phyloP scores from a whole-genome alignment of 2,797 vertebrate species.

The Sebastes flavidus region DNA sequence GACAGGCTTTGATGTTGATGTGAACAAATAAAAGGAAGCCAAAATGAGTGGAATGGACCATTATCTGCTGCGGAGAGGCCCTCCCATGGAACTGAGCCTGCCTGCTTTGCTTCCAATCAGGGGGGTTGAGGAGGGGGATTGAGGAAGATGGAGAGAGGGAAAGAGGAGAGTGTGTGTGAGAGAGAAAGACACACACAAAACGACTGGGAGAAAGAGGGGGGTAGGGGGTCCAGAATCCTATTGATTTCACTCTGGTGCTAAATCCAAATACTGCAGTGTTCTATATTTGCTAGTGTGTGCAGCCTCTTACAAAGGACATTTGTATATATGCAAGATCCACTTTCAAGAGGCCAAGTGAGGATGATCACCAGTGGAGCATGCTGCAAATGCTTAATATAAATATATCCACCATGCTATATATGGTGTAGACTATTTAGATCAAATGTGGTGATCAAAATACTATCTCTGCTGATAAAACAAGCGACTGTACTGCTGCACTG shows the following conservation, averaged over 20 bases:
- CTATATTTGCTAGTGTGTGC: constrained; percentile 56
- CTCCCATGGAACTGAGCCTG: constrained; percentile 62
- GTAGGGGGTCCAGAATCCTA: constrained; percentile 57
- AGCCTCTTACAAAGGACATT: constrained; percentile 44
- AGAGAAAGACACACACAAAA: constrained; percentile 19
- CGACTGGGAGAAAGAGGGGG: constrained; percentile 24
- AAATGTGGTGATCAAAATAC: not conserved
- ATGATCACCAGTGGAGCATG: not conserved
- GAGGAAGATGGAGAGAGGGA: constrained; percentile 41
- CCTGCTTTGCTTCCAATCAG: constrained; percentile 53
- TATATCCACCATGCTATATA: not conserved
- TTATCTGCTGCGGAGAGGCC: constrained; percentile 70
- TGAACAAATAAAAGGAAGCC: constrained; percentile 80
- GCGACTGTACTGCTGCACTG: constrained; percentile 4
- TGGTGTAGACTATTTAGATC: not conserved
- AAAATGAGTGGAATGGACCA: constrained; percentile 74
- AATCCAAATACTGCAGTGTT: constrained; percentile 67
- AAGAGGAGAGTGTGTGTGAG: constrained; percentile 2
- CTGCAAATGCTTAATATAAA: not conserved
- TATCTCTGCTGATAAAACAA: constrained; percentile 15
- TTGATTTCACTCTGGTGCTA: constrained; percentile 62
- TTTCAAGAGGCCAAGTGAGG: constrained; percentile 35
- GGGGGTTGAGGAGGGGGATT: constrained; percentile 13
- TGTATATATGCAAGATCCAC: constrained; percentile 35
- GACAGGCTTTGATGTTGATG: constrained; percentile 82